These are phyloP conservation scores for Axea sp. DNA, from an alignment of 2,888 invertebrate genomes.

Conservation along the genomic window DNA sequence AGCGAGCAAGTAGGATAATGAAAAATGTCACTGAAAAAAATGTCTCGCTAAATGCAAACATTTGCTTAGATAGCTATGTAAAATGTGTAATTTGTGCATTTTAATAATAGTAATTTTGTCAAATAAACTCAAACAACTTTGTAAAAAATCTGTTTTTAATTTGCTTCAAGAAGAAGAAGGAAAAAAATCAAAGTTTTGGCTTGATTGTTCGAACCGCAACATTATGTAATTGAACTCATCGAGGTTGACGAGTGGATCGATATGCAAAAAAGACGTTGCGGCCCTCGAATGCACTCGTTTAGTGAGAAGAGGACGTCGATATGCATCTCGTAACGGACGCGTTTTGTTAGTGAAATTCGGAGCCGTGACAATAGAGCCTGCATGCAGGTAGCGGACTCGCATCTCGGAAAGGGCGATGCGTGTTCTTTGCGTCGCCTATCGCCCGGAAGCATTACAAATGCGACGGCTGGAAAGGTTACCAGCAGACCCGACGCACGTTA, in stretches of 20 bases:
- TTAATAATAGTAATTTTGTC: too few relatives aligned
- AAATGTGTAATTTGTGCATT: too few relatives aligned
- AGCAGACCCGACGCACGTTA: constrained; percentile 1
- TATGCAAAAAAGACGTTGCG: constrained; percentile 25
- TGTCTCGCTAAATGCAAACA: too few relatives aligned
- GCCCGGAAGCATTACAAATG: constrained; percentile 38
- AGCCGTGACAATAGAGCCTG: constrained; percentile 18
- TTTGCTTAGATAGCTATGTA: too few relatives aligned
- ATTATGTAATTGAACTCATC: constrained; percentile 18
- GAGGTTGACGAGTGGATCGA: constrained; percentile 24
- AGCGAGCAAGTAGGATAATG: too few relatives aligned
- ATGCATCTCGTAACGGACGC: constrained; percentile 28
- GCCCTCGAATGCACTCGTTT: constrained; percentile 18
- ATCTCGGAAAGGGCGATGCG: constrained; percentile 12
- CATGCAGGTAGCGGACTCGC: constrained; percentile 25
- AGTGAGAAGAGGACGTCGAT: constrained; percentile 11
- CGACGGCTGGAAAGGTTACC: constrained; percentile 7
- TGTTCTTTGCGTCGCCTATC: constrained; percentile 4
- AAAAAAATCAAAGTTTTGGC: too few relatives aligned
- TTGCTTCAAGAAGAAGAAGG: too few relatives aligned
- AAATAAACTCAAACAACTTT: too few relatives aligned
- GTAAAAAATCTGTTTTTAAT: too few relatives aligned
- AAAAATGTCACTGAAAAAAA: too few relatives aligned
- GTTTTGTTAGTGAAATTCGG: constrained; percentile 31
- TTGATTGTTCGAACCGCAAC: too few relatives aligned